These are phyloP conservation scores for Erynnis tages DNA, from an alignment of 2,888 invertebrate species.

Conservation along the genomic window DNA sequence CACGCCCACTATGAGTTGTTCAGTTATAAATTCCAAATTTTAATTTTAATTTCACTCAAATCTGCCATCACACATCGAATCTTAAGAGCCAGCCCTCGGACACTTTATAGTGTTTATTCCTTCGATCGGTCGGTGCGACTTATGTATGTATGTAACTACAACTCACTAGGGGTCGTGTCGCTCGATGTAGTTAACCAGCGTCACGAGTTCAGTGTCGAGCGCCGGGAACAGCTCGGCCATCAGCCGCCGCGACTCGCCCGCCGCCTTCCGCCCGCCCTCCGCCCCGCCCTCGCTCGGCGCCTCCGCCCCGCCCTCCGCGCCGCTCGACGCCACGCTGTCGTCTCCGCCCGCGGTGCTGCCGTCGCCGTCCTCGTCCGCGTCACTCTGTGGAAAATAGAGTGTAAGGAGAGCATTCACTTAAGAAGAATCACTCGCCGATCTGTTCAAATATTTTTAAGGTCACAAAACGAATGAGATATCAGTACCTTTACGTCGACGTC, in stretches of 20 bases:
- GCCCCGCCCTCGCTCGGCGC: constrained; percentile 32
- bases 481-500: constrained; percentile 77
- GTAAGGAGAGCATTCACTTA: too few relatives aligned
- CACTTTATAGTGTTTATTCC: too few relatives aligned
- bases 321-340: constrained; percentile 32
- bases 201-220: constrained; percentile 92
- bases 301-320: constrained; percentile 41
- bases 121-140: too few relatives aligned
- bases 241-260: constrained; percentile 87
- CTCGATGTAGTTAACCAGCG: constrained; percentile 93
- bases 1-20: too few relatives aligned
- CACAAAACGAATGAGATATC: too few relatives aligned
- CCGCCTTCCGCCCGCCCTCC: constrained; percentile 36
- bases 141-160: neutral
- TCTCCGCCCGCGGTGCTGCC: constrained; percentile 43
- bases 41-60: too few relatives aligned
- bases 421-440: neutral
- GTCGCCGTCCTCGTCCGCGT: constrained; percentile 30
- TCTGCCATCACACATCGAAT: too few relatives aligned
- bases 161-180: constrained; percentile 94
- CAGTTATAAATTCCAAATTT: too few relatives aligned
- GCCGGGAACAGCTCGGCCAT: constrained; percentile 95
- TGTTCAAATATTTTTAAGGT: neutral
- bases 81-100: too few relatives aligned
- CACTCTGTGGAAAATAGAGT: too few relatives aligned